Percentiles rank a stretch among this genome's conserved stretches.
Evolutionary conservation across 1,140 invertebrate genomes (phyloP).

Genomic region (Ooceraea biroi): DNA sequence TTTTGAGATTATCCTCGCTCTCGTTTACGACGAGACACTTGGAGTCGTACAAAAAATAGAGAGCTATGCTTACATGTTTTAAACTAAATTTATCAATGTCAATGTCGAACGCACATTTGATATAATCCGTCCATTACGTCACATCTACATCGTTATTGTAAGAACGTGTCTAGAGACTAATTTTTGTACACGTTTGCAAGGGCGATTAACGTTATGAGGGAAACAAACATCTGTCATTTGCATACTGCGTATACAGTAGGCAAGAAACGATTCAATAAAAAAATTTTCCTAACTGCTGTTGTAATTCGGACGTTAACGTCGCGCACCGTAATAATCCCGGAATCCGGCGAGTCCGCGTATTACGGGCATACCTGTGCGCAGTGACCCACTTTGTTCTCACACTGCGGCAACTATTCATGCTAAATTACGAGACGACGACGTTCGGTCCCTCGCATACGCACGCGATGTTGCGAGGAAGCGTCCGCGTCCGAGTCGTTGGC

Average conservation of each 20-base stretch:
- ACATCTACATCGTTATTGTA: background rate
- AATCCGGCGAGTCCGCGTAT: background rate
- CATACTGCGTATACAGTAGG: background rate
- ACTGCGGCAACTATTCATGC: conserved; percentile 50
- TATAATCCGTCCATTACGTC: conserved; percentile 42
- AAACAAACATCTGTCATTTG: background rate
- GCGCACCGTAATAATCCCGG: background rate
- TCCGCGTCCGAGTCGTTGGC: conserved; percentile 56
- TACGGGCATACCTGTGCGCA: background rate
- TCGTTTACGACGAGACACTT: background rate
- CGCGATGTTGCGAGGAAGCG: conserved; percentile 45
- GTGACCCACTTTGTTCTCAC: conserved; percentile 63
- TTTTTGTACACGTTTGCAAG: conserved; percentile 38
- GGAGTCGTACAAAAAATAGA: too few species aligned
- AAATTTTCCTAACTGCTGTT: conserved; percentile 14
- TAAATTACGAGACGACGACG: conserved; percentile 52
- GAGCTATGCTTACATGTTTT: too few species aligned
- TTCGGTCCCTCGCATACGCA: conserved; percentile 42
- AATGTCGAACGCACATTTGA: background rate
- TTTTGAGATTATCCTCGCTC: conserved; percentile 4
- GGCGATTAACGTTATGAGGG: background rate
- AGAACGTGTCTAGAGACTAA: conserved; percentile 22
- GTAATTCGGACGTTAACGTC: background rate
- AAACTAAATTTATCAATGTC: background rate
- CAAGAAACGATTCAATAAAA: conserved; percentile 12